Base-by-base conservation (phyloP, 2,113 vertebrate species). In the Varanus komodoensis region DNA sequence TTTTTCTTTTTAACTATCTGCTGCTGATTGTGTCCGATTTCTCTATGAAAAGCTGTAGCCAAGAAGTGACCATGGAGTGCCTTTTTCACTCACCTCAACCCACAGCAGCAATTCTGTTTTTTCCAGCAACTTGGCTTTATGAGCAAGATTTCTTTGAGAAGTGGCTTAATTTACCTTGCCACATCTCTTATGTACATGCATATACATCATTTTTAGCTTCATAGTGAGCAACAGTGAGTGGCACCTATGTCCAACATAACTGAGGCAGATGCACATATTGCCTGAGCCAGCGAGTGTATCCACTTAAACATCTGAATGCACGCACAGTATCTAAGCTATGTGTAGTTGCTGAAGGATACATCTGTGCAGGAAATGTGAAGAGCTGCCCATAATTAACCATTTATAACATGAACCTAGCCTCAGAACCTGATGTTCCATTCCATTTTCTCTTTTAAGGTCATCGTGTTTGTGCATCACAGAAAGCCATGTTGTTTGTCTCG, bases 21-120 rank as follows among this genome's bases (percentile, higher is more conserved):
- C 80, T 93, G 71, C 79, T 82, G 77, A 86, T 94, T 87, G 69
- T 92, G 50, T 27, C 67, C 21, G 81, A 87, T 90, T 90, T 44
- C 87, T 71, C 2, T 61, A 87, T 48, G 75, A 64, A 57, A 32
- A 29, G 6, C 52, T 86, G n/a, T 34, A 48, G 38, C 44, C 75
- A 50, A 87, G 25, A 75, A 44, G 54, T 64, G 29, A 52, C 4
- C 19, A 29, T 34, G 34, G 17, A 23, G 0, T 23, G 38, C 5
- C 38, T 32, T 2, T 32, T 52, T 15, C 15, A 44, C 12, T 25
- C 77, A 25, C 79, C 48, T 54, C 19, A 4, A 52, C 29, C 34
- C 67, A 34, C 52, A 75, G 48, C 71, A 86, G 52, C 74, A 87
- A 77, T 87, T 87, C 34, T 17, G 23, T 1, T 19, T 64, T 34